Percentiles rank a stretch among this genome's conserved stretches.
Conservation (phyloP, 1,140 invertebrate species). For the Brachionus calyciflorus region DNA sequence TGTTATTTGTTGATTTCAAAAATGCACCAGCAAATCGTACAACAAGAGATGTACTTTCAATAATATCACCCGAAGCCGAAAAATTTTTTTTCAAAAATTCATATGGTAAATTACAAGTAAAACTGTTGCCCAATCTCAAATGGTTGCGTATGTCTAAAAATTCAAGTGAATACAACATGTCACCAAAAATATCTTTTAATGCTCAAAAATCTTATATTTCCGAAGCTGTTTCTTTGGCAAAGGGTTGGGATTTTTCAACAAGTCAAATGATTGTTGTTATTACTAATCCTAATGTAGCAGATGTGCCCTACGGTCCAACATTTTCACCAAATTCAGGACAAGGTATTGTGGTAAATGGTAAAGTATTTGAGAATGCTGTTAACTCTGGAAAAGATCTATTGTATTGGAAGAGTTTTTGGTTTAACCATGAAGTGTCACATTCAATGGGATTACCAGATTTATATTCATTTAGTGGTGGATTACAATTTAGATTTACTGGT, state of each 20-base stretch:
- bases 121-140: background rate
- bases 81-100: background rate
- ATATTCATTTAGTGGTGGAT: background rate
- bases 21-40: background rate
- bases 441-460: background rate
- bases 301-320: background rate
- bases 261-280: conserved; percentile 16
- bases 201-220: background rate
- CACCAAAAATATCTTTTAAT: background rate
- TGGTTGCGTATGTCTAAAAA: background rate
- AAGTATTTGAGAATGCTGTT: conserved; percentile 1
- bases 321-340: background rate
- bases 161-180: conserved; percentile 5
- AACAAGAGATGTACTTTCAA: background rate
- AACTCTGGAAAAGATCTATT: conserved; percentile 7
- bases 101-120: background rate
- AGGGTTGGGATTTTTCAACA: background rate
- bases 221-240: background rate
- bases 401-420: background rate
- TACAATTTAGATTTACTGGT: background rate
- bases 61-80: background rate
- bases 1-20: conserved; percentile 3
- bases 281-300: background rate
- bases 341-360: background rate
- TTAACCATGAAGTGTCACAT: background rate